A percentile compares a stretch with the other conserved stretches of the same genome.
Evolutionary conservation across 2,797 vertebrate genomes (phyloP).

Genomic region (Danio jaintianensis): DNA sequence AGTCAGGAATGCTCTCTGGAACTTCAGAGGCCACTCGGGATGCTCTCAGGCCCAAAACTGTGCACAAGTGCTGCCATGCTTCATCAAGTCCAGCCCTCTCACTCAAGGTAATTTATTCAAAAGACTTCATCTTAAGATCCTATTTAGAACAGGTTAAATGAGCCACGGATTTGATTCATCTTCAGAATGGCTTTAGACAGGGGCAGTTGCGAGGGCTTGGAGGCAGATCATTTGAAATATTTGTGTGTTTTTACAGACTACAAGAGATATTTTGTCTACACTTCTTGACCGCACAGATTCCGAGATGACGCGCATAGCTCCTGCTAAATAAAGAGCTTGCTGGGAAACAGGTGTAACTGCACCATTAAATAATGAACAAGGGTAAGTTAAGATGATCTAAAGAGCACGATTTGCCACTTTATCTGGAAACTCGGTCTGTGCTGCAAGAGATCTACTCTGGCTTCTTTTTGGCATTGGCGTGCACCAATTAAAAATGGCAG

Average conservation of each 20-base stretch:
- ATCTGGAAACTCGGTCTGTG: slow-evolving; percentile 7
- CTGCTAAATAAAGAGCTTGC: slow-evolving; percentile 2
- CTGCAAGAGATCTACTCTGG: neutral
- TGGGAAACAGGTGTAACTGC: slow-evolving; percentile 10
- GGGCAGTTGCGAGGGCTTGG: neutral
- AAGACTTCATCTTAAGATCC: neutral
- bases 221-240: neutral
- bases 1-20: slow-evolving; percentile 44
- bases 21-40: slow-evolving; percentile 18
- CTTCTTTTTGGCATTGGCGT: neutral
- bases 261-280: neutral
- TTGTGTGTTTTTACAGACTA: neutral
- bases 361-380: slow-evolving; percentile 35
- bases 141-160: neutral
- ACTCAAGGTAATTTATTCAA: slow-evolving; percentile 2
- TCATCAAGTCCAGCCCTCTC: neutral
- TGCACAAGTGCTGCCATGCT: slow-evolving; percentile 15
- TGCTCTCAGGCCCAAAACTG: slow-evolving; percentile 4
- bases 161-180: neutral
- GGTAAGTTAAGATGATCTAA: slow-evolving; percentile 36
- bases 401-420: slow-evolving; percentile 22
- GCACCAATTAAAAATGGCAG: neutral
- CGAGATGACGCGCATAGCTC: neutral
- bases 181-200: neutral
- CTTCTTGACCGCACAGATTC: neutral